A percentile compares a stretch with the other conserved stretches of the same genome.
phyloP scores from a whole-genome alignment of 2,113 vertebrate genomes.

The Notiomystis cincta region DNA sequence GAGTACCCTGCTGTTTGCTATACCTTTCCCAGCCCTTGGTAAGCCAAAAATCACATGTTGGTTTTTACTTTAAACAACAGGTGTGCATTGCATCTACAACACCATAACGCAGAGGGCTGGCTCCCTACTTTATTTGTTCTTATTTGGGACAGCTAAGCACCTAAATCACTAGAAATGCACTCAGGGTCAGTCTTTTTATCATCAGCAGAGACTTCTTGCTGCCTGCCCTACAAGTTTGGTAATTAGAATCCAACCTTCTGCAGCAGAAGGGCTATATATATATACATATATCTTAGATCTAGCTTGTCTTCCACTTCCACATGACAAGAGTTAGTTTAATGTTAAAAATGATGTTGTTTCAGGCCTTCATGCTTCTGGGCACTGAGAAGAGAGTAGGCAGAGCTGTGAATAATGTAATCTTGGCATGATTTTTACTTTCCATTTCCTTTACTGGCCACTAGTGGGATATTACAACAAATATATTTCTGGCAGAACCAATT shows the following conservation, averaged over 20 bases:
- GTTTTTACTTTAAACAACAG: neutral
- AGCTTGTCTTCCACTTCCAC: constrained; percentile 58
- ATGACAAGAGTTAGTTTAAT: constrained; percentile 63
- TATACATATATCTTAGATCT: constrained; percentile 40
- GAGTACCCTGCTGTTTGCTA: neutral
- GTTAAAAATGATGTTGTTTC: constrained; percentile 68
- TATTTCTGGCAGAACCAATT: constrained; percentile 53
- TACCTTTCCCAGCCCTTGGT: neutral
- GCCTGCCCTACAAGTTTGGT: neutral
- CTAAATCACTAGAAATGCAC: neutral
- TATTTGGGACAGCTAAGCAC: neutral
- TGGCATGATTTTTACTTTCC: constrained; percentile 64
- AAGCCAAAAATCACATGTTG: neutral
- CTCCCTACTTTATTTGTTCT: neutral
- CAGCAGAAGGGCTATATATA: constrained; percentile 49
- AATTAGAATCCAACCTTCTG: constrained; percentile 18
- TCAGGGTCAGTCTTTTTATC: neutral
- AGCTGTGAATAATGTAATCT: constrained; percentile 60
- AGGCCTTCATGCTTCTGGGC: constrained; percentile 54
- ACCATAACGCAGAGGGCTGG: neutral
- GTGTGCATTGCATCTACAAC: neutral
- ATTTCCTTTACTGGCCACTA: constrained; percentile 65
- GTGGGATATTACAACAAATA: constrained; percentile 63
- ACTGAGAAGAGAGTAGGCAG: constrained; percentile 58
- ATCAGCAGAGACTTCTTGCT: constrained; percentile 15